Evolutionary conservation across 2,113 vertebrate genomes (phyloP).

Genomic region (Corydoras maculifer): DNA sequence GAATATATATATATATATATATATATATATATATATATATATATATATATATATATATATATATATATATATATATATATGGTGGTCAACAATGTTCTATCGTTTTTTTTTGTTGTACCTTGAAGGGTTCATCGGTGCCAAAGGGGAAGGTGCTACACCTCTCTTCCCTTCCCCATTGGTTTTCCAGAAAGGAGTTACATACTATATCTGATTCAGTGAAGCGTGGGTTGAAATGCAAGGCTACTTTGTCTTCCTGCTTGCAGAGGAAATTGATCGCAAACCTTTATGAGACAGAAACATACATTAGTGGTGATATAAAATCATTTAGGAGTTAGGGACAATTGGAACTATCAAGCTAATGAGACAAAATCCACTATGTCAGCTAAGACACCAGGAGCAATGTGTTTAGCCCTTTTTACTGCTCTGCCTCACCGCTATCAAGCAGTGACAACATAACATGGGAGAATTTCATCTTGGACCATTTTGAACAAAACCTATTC

Average conservation of each 20-base stretch:
- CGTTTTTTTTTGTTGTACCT: conserved; percentile 51
- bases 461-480: neutral
- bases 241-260: conserved; percentile 61
- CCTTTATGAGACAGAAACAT: conserved; percentile 45
- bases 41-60: neutral
- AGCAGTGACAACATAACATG: neutral
- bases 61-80: neutral
- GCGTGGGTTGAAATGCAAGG: conserved; percentile 71
- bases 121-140: conserved; percentile 62
- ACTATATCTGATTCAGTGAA: conserved; percentile 63
- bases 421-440: neutral
- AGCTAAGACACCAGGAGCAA: neutral
- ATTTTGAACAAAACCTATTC: neutral
- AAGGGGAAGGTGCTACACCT: conserved; percentile 61
- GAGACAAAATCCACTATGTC: conserved; percentile 6
- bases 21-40: neutral
- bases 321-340: conserved; percentile 9
- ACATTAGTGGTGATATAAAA: conserved; percentile 13
- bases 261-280: conserved; percentile 75
- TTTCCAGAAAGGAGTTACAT: conserved; percentile 68
- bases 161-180: conserved; percentile 69
- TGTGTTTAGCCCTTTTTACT: neutral
- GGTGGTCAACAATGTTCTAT: too few species aligned
- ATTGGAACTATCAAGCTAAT: conserved; percentile 7
- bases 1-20: neutral